Percentiles rank a stretch among this genome's conserved stretches.
Evolutionary conservation across 2,888 invertebrate species (phyloP).

Genomic region (Cyclophora albipunctata): DNA sequence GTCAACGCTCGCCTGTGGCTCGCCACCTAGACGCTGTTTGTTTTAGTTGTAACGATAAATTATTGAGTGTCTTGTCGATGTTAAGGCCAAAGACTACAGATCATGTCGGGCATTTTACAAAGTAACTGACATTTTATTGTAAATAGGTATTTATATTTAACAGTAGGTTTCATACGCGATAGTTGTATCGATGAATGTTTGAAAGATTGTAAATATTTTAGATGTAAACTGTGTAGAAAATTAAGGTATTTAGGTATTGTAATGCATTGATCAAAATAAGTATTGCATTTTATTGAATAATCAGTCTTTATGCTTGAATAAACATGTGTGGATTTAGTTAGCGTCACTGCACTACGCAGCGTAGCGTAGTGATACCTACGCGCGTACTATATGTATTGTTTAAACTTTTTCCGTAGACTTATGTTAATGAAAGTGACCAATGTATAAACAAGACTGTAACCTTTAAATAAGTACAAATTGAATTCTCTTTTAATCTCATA

Average conservation of each 20-base stretch:
- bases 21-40: conserved; percentile 13
- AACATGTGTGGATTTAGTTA: too few species aligned
- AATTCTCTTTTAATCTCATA: conserved; percentile 8
- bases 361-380: too few species aligned
- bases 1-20: conserved; percentile 31
- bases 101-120: conserved; percentile 13
- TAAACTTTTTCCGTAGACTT: conserved; percentile 6
- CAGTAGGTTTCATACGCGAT: too few species aligned
- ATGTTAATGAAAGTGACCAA: conserved; percentile 52
- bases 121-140: conserved; percentile 10
- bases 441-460: conserved; percentile 63
- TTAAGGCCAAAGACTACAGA: conserved; percentile 33
- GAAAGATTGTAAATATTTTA: too few species aligned
- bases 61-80: conserved; percentile 21
- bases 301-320: too few species aligned
- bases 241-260: too few species aligned
- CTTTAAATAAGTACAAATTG: conserved; percentile 62
- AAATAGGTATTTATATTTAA: conserved; percentile 16
- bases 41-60: conserved; percentile 21
- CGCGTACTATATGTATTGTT: conserved; percentile 9
- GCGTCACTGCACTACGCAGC: too few species aligned
- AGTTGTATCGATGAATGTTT: too few species aligned
- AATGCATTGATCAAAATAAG: too few species aligned
- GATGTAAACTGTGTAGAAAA: too few species aligned
- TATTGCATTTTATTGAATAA: too few species aligned